Base-by-base conservation (phyloP, 2,113 vertebrate species). In the Dolichallabes microphthalmus region DNA sequence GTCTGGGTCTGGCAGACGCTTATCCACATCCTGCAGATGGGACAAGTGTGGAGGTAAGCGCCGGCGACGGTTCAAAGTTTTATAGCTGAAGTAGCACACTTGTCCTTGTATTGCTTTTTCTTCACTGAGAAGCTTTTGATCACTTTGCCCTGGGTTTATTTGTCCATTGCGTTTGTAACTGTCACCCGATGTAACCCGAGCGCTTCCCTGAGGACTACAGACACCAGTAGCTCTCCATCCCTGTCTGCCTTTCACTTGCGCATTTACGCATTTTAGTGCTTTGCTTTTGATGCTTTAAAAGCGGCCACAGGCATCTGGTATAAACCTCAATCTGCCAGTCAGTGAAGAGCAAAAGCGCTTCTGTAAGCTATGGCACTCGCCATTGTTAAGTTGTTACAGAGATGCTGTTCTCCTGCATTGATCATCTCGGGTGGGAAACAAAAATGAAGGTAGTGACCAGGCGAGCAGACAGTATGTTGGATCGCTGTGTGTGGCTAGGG, bases 21-120 rank as follows among this genome's bases (percentile, higher is more conserved):
- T 93, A 95, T 99, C 90, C 98, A 98, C 95, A 95, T 98, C 94
- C 96, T 98, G 93, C 97, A 98, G 96, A 94, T 98, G 96, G 97
- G 97, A 93, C 97, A 98, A 94, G 97, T 98, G 92, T 97, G 97
- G 96, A 97, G 97, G 96, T 98, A 96, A 96, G 96, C 27, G 2
- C 58, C 22, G 69, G 69, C 69, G 25, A 89, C 83, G 79, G 86
- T 82, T 63, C 45, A 80, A 88, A 78, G 87, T 58, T 85, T 85
- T 45, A 20, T 35, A 25, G 7, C 3, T 58, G 84, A 69, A 32
- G 45, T 45, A 82, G 55, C 80, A 4, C 52, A 81, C 55, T 60
- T 60, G 7, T 55, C 2, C 11, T 15, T 22, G 30, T 19, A 55
- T 76, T 30, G 52, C 57, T 58, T 66, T 39, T 63, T 82, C 81